phyloP scores from a whole-genome alignment of 53 echinoderm and acorn worm genomes.

The Mesocentrotus franciscanus region DNA sequence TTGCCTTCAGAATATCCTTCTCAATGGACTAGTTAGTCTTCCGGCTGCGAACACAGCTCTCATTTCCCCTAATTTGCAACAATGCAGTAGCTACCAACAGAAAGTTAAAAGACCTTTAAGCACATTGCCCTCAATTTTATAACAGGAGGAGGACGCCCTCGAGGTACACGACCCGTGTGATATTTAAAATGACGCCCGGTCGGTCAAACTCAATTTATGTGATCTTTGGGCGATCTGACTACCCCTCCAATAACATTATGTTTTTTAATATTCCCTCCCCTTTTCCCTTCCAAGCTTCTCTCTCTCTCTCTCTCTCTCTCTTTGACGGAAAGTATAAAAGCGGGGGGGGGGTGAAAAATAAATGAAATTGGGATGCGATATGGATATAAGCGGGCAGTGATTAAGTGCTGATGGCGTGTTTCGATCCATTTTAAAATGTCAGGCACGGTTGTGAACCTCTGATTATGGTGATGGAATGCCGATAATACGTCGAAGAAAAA shows the following conservation, averaged over 20 bases:
- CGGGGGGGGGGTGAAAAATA: neutral
- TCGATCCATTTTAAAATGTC: constrained; percentile 27
- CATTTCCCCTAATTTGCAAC: neutral
- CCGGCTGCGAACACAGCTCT: neutral
- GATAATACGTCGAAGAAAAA: neutral
- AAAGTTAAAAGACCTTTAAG: neutral
- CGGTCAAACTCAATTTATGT: constrained; percentile 51
- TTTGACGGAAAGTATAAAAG: neutral
- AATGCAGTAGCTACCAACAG: neutral
- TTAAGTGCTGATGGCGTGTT: neutral
- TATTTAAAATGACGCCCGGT: constrained; percentile 14
- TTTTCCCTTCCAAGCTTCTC: neutral
- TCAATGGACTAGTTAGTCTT: neutral
- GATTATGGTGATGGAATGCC: neutral
- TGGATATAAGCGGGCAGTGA: neutral
- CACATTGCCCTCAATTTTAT: neutral
- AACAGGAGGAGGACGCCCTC: neutral
- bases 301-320: neutral
- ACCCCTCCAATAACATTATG: neutral
- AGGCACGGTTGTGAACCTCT: neutral
- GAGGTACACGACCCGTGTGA: constrained; percentile 28
- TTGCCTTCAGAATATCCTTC: too few species aligned
- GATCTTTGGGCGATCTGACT: constrained; percentile 18
- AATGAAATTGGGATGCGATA: constrained; percentile 19
- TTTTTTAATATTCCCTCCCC: neutral